phyloP scores from a whole-genome alignment of 2,888 invertebrate genomes.

The Coelinius sp. region DNA sequence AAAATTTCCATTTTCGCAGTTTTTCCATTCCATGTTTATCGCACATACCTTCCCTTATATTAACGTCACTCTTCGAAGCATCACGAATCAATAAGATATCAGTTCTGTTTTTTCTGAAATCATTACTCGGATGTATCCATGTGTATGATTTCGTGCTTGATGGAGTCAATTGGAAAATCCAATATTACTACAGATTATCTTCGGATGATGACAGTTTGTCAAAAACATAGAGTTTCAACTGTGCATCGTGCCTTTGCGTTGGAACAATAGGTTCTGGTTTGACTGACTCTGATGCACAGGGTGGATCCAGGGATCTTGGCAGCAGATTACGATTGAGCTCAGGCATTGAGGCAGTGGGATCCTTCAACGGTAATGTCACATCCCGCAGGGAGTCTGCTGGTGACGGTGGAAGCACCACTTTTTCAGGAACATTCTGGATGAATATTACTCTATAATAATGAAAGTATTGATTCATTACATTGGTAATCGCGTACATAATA shows the following conservation, averaged over 20 bases:
- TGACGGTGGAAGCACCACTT: conserved; percentile 78
- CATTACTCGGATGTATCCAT: conserved; percentile 34
- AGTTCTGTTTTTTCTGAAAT: conserved; percentile 17
- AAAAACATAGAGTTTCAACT: conserved; percentile 65
- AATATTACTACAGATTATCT: conserved; percentile 62
- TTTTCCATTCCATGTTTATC: no score
- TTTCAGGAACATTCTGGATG: conserved; percentile 93
- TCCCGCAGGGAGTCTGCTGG: conserved; percentile 71
- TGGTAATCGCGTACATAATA: no score
- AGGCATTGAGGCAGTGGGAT: conserved; percentile 64
- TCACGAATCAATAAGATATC: neutral
- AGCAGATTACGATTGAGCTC: conserved; percentile 63
- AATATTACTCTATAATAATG: conserved; percentile 82
- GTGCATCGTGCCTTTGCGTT: conserved; percentile 62
- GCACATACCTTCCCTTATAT: neutral
- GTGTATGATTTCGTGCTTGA: conserved; percentile 23
- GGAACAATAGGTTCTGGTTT: conserved; percentile 58
- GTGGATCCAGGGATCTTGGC: conserved; percentile 61
- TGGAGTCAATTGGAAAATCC: neutral
- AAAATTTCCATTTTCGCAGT: neutral
- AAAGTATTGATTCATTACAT: neutral
- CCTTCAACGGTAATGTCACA: conserved; percentile 63
- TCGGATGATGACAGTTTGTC: conserved; percentile 65
- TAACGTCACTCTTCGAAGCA: neutral
- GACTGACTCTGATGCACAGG: conserved; percentile 63